phyloP scores from a whole-genome alignment of 2,888 invertebrate species.

The Drosophila mimica region DNA sequence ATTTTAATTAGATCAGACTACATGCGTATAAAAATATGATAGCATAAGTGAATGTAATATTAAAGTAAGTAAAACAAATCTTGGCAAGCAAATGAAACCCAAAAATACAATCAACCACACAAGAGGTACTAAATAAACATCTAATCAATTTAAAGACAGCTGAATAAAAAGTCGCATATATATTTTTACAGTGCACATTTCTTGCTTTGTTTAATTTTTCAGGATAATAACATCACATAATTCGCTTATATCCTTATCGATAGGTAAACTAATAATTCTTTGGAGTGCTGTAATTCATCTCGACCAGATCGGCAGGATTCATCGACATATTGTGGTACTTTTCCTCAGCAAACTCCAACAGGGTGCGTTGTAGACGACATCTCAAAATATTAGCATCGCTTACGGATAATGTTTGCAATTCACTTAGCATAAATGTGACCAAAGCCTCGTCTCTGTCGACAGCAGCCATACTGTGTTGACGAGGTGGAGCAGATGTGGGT shows the following conservation, averaged over 20 bases:
- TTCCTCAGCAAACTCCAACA: conserved; percentile 29
- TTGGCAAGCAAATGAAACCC: conserved; percentile 25
- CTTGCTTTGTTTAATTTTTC: conserved; percentile 2
- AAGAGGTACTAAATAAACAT: conserved; percentile 45
- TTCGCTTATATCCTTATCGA: not conserved
- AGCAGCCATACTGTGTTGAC: not conserved
- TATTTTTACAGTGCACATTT: conserved; percentile 69
- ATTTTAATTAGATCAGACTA: conserved; percentile 58
- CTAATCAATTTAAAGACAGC: conserved; percentile 46
- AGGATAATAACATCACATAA: not conserved
- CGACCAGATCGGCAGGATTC: not conserved
- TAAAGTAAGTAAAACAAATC: not conserved
- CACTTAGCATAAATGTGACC: conserved; percentile 7
- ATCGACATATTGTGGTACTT: not conserved
- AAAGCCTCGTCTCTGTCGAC: conserved; percentile 9
- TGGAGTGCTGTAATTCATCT: not conserved
- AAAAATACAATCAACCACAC: conserved; percentile 31
- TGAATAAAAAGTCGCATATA: conserved; percentile 65
- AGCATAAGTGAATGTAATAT: conserved; percentile 46
- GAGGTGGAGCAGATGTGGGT: not conserved
- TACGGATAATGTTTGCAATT: conserved; percentile 11
- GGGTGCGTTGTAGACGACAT: conserved; percentile 27
- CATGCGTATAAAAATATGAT: conserved; percentile 26
- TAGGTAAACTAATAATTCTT: not conserved
- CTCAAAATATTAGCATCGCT: conserved; percentile 14